Conservation (phyloP, 2,113 vertebrate species). For the Gasterosteus aculeatus region DNA sequence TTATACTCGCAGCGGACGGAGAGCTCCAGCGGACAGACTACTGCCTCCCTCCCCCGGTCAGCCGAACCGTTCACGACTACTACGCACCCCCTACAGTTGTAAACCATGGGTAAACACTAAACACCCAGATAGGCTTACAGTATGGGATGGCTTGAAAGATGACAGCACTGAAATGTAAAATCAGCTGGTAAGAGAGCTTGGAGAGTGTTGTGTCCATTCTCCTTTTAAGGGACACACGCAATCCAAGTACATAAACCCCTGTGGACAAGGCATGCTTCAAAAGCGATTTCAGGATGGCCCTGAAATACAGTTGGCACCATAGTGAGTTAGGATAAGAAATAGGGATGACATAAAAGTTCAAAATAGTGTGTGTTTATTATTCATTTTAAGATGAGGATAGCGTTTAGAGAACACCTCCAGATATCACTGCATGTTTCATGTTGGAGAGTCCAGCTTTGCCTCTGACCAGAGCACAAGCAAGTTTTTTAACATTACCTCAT, state of each 20-base stretch:
- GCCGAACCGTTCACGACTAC: too few relatives aligned
- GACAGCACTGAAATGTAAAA: too few relatives aligned
- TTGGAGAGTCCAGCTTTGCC: background rate
- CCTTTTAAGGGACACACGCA: conserved; percentile 22
- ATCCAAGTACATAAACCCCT: background rate
- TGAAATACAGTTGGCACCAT: background rate
- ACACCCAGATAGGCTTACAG: too few relatives aligned
- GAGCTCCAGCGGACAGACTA: too few relatives aligned
- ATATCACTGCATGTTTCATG: background rate
- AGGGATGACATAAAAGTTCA: background rate
- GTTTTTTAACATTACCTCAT: background rate
- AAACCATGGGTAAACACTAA: too few relatives aligned
- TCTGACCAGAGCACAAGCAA: background rate
- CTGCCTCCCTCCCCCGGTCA: too few relatives aligned
- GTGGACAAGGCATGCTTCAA: background rate
- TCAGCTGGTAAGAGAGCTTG: conserved; percentile 16
- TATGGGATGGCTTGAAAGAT: too few relatives aligned
- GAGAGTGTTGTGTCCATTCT: conserved; percentile 14
- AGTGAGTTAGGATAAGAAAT: background rate
- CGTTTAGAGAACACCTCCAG: background rate
- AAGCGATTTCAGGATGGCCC: background rate
- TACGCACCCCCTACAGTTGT: too few relatives aligned
- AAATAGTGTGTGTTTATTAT: background rate
- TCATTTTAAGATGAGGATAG: background rate
- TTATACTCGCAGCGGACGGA: too few relatives aligned